Evolutionary conservation across 2,797 vertebrate species (phyloP), one percentile per base, ranked within the genome.

Genomic region (Cyprinodon diabolis): DNA sequence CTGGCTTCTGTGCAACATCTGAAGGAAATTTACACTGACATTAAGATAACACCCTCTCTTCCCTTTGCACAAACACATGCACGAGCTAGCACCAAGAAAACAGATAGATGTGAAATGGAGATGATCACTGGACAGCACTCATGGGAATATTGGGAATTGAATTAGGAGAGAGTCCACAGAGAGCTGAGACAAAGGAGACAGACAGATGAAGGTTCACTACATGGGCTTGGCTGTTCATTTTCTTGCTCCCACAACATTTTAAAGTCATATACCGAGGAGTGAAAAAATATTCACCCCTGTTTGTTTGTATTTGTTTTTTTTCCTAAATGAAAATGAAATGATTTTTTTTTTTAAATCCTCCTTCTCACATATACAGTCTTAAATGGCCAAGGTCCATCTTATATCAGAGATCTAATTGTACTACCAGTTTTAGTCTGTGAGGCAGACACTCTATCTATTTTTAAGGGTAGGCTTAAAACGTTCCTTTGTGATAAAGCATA

Each of bases 1-100:
- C 80, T 81, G 84, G 83, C 86, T 90, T 87, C 89, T 88, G 81
- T 87, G 85, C 83, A 71, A 72, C 81, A 79, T 72, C 51, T 71
- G 57, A 71, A 77, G 83, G 82, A 86, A 79, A 91, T 85, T 63
- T 77, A 76, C 69, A 56, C 76, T 84, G 85, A 86, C 81, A 75
- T 85, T 74, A 83, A 79, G 86, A 90, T 83, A 87, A 81, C 60
- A 6, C 72, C 73, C 63, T 75, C 25, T 60, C 68, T 68, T 40
- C 65, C 30, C 11, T 60, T 14, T 23, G 1, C 74, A 66, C 66
- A 69, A 72, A 77, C 52, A 67, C 21, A 83, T 3, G 74, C 48
- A 71, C 11, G 57, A 25, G 60, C 71, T 49, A 21, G 72, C 74
- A 58, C 10, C 14, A 54, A 40, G 67, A 67, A 70, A 74, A 48